Evolutionary conservation across 2,888 invertebrate genomes (phyloP).

Genomic region (Allophyes oxyacanthae): DNA sequence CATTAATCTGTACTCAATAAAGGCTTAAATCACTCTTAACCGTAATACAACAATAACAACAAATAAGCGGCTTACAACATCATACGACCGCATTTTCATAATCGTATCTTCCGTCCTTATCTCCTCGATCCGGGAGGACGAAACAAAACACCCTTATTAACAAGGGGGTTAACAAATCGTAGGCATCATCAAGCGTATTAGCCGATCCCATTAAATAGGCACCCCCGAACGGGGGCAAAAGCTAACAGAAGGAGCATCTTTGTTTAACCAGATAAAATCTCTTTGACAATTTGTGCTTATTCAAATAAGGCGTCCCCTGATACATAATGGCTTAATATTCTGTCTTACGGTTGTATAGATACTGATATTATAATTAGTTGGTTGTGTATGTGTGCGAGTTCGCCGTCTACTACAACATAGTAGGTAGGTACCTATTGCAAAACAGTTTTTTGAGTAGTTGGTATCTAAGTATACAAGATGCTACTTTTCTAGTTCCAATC

Average conservation of each 20-base stretch:
- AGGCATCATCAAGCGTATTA: conserved; percentile 87
- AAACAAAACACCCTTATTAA: conserved; percentile 77
- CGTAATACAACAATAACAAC: conserved; percentile 65
- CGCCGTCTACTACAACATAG: conserved; percentile 6
- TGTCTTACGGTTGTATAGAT: conserved; percentile 59
- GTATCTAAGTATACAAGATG: too few species aligned
- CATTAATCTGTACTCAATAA: conserved; percentile 43
- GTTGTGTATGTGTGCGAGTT: conserved; percentile 20
- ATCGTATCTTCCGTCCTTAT: conserved; percentile 60
- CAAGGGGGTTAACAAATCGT: conserved; percentile 80
- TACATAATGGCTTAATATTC: conserved; percentile 83
- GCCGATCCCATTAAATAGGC: conserved; percentile 85
- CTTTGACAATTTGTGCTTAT: conserved; percentile 89
- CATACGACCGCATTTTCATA: conserved; percentile 73
- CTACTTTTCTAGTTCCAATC: too few species aligned
- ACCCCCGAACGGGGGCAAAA: conserved; percentile 79
- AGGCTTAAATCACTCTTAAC: conserved; percentile 48
- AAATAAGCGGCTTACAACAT: conserved; percentile 75
- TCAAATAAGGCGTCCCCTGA: conserved; percentile 86
- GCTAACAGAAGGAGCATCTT: conserved; percentile 86
- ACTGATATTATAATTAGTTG: conserved; percentile 53
- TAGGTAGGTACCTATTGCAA: too few species aligned
- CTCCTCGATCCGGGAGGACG: conserved; percentile 48
- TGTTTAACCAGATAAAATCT: conserved; percentile 89
- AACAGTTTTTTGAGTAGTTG: too few species aligned